Evolutionary conservation across 2,888 invertebrate genomes (phyloP).

Genomic region (Acanthosepion pharaonis): DNA sequence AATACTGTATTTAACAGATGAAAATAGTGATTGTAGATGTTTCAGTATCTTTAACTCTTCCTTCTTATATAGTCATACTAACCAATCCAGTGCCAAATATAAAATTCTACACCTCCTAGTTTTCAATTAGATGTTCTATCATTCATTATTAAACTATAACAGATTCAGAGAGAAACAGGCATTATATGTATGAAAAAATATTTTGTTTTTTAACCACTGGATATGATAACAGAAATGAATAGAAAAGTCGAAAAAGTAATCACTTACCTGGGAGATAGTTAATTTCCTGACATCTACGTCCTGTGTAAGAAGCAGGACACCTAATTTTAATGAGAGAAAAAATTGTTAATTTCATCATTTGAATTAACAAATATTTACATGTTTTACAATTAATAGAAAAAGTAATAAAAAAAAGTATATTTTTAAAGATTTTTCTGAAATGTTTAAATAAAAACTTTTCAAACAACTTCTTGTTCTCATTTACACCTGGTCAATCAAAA

Average conservation of each 20-base stretch:
- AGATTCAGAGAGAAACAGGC: no score
- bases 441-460: no score
- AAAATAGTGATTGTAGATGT: no score
- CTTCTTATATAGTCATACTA: background rate
- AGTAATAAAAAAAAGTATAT: background rate
- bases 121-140: background rate
- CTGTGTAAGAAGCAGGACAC: background rate
- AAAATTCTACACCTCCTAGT: no score
- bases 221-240: no score
- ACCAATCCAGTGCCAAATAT: background rate
- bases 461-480: no score
- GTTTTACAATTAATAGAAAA: background rate
- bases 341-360: background rate
- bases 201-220: no score
- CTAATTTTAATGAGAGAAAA: background rate
- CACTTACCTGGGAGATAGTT: constrained; percentile 13
- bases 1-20: no score
- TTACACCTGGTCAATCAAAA: no score
- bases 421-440: no score
- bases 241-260: background rate
- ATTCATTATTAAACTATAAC: background rate
- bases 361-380: background rate
- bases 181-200: no score
- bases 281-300: constrained; percentile 20
- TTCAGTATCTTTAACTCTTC: background rate